phyloP scores from a whole-genome alignment of 2,888 invertebrate species.

The Tinea pellionella region DNA sequence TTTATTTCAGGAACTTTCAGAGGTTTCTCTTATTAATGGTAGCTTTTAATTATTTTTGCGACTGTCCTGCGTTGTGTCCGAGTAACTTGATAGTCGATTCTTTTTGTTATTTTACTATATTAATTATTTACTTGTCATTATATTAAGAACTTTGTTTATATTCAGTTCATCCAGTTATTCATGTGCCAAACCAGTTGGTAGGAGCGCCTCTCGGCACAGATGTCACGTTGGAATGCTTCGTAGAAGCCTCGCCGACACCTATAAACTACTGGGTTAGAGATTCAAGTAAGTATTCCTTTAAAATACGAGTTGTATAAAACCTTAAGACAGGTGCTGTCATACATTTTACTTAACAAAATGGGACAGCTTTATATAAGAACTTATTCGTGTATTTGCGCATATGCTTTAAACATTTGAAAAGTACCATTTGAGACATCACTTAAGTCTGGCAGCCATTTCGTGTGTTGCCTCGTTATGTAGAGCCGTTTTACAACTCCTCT shows the following conservation, averaged over 20 bases:
- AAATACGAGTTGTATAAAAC: not conserved
- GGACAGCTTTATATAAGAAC: no score
- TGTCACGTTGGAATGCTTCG: constrained; percentile 88
- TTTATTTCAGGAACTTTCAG: constrained; percentile 53
- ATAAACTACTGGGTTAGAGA: constrained; percentile 93
- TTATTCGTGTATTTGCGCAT: not conserved
- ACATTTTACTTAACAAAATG: not conserved
- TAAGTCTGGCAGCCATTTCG: constrained; percentile 8
- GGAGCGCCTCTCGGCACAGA: constrained; percentile 89
- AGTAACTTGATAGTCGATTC: not conserved
- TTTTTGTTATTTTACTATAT: not conserved
- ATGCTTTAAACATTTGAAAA: constrained; percentile 7
- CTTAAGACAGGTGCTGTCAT: not conserved
- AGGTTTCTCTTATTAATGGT: constrained; percentile 57
- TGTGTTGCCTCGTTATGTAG: constrained; percentile 11
- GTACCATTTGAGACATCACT: constrained; percentile 1
- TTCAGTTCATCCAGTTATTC: constrained; percentile 90
- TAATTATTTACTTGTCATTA: not conserved
- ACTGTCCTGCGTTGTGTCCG: constrained; percentile 17
- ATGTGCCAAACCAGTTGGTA: constrained; percentile 92
- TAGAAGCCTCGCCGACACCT: constrained; percentile 90
- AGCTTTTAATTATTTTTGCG: constrained; percentile 59
- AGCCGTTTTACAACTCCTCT: constrained; percentile 1
- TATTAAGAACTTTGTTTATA: not conserved
- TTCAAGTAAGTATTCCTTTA: constrained; percentile 72